Percentiles rank a stretch among this genome's conserved stretches.
These are phyloP conservation scores for Galaxea fascicularis DNA, from an alignment of 92 coral and sea anemone genomes.

Conservation along the genomic window DNA sequence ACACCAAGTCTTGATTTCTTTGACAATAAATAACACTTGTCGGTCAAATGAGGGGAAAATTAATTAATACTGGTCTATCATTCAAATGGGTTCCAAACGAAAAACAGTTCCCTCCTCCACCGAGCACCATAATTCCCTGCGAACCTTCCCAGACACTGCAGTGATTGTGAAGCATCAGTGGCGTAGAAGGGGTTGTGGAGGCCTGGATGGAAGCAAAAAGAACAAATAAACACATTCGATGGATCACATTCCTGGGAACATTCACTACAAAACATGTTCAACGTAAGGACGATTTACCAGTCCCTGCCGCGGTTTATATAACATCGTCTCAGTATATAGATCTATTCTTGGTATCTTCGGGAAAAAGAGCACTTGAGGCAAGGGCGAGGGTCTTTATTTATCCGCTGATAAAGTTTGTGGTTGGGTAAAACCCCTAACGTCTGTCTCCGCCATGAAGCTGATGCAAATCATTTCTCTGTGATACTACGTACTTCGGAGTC, in stretches of 20 bases:
- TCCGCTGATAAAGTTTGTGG: too few relatives aligned
- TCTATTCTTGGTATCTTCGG: too few relatives aligned
- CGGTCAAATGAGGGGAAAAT: conserved; percentile 29
- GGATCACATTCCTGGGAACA: background rate
- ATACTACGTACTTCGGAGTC: too few relatives aligned
- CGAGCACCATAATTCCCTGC: conserved; percentile 76
- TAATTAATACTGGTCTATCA: conserved; percentile 49
- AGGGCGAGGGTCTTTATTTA: too few relatives aligned
- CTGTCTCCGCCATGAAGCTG: too few relatives aligned
- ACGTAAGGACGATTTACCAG: too few relatives aligned
- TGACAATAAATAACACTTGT: background rate
- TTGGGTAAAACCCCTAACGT: too few relatives aligned
- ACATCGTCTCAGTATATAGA: too few relatives aligned
- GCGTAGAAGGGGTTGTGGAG: conserved; percentile 39
- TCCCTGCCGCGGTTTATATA: too few relatives aligned
- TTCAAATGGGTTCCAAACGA: conserved; percentile 89
- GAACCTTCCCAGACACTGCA: conserved; percentile 70
- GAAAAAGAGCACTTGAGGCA: too few relatives aligned
- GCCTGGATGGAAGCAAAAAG: conserved; percentile 42
- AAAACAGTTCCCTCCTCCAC: conserved; percentile 93
- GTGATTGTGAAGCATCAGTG: conserved; percentile 85
- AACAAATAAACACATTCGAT: background rate
- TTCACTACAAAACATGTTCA: background rate
- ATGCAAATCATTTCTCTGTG: too few relatives aligned
- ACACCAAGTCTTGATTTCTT: background rate